Conservation (phyloP, 2,797 vertebrate genomes). For the Limosa lapponica region DNA sequence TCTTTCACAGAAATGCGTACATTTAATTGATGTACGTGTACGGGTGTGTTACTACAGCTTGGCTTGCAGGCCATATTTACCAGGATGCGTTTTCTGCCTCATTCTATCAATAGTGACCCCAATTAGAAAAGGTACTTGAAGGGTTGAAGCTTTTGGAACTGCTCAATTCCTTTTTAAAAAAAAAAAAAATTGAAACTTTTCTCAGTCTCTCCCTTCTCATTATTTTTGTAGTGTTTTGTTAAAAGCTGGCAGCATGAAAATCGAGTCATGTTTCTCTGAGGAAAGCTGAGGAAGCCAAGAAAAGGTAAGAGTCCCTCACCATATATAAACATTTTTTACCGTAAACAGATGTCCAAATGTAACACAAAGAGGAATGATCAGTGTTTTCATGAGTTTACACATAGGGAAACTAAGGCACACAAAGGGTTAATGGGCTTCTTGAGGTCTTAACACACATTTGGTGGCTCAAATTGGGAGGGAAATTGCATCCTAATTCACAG, state of each 20-base stretch:
- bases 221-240: constrained; percentile 43
- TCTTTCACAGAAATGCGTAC: constrained; percentile 66
- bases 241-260: background rate
- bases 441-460: background rate
- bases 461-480: background rate
- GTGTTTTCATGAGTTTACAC: background rate
- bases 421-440: background rate
- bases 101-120: background rate
- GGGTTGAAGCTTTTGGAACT: background rate
- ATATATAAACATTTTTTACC: background rate
- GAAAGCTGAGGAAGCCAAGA: background rate
- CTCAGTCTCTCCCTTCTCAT: background rate
- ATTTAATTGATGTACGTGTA: background rate
- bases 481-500: background rate
- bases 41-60: background rate
- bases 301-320: background rate
- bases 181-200: background rate
- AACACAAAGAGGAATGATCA: background rate
- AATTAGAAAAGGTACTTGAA: background rate
- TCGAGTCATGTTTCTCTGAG: fast-evolving
- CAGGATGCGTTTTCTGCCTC: background rate
- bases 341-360: background rate
- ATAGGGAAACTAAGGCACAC: background rate
- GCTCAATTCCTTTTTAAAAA: no score
- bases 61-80: background rate